Evolutionary conservation across 23 tunicate genomes (phyloP), one percentile per base, ranked within the genome.

Genomic region (Styela clava): DNA sequence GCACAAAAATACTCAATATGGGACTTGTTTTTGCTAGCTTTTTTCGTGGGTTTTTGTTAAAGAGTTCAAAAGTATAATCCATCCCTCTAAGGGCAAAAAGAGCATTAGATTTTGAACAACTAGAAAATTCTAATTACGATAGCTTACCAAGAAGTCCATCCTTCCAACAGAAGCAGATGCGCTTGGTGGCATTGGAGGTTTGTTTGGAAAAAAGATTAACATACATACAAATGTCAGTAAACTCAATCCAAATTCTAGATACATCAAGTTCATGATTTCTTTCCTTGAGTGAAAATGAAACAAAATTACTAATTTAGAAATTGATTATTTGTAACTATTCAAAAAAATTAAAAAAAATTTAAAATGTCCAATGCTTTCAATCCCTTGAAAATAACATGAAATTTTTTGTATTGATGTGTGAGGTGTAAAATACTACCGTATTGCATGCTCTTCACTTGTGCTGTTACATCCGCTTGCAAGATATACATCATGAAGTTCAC

Each of bases 171-270:
- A 78, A 22, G 97, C 97, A 28, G 86, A 87, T 9, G 64, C 69
- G 51, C 97, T 92, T 1, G 97, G 97, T 7, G 97, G 97, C 18
- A 63, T 63, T 3, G 88, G 88, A 0, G 97, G 97, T 68, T 92
- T 87, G 83, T 74, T 92, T 1, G 97, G 97, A 52, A 92, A 92
- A 74, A 74, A 92, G 32, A 72, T 63, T 19, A 84, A 62, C 85
- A 87, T 79, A 32, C 76, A 69, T 19, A 92, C 19, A 44, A 92
- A 82, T 21, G 74, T 65, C 1, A 74, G 31, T 0, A 82, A 33
- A 16, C 82, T 68, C 2, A 86, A 9, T 52, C 88, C 97, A 93
- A 87, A 93, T 44, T 93, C 98, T 61, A 87, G 24, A 61, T 93
- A 93, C 79, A 93, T 37, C 5, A 93, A 71, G 68, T 81, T 52